phyloP scores from a whole-genome alignment of 30 jellyfish, hydroid and myxozoan genomes.

The Pelagia noctiluca region DNA sequence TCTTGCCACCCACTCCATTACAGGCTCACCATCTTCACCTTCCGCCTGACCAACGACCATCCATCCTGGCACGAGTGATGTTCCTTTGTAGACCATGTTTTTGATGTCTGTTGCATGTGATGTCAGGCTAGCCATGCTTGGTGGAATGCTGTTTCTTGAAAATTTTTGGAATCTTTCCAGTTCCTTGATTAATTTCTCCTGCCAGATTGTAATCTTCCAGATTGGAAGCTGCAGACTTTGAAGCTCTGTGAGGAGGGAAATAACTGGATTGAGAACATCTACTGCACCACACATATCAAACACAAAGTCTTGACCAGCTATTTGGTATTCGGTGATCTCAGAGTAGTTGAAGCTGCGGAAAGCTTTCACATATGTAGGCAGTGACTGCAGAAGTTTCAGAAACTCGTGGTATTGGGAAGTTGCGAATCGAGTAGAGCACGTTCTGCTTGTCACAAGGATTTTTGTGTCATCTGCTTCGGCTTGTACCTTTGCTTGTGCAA shows the following conservation, averaged over 20 bases:
- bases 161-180: slow-evolving; percentile 4
- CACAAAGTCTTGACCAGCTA: slow-evolving; percentile 53
- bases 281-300: slow-evolving; percentile 57
- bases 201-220: slow-evolving; percentile 25
- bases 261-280: slow-evolving; percentile 38
- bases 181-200: background rate
- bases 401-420: slow-evolving; percentile 37
- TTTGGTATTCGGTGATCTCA: slow-evolving; percentile 35
- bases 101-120: slow-evolving; percentile 18
- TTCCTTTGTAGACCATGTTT: slow-evolving; percentile 31
- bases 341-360: slow-evolving; percentile 30
- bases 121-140: slow-evolving; percentile 19
- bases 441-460: slow-evolving; percentile 44
- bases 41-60: slow-evolving; percentile 30
- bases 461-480: slow-evolving; percentile 8
- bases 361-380: slow-evolving; percentile 47
- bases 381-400: slow-evolving; percentile 49
- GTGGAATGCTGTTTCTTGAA: slow-evolving; percentile 20
- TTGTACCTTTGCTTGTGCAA: slow-evolving; percentile 16
- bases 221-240: slow-evolving; percentile 41
- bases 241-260: slow-evolving; percentile 24
- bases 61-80: slow-evolving; percentile 38
- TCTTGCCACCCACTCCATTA: slow-evolving; percentile 11
- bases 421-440: slow-evolving; percentile 48
- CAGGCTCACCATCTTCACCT: slow-evolving; percentile 31